Base-by-base conservation (phyloP, 2,888 invertebrate species). In the Catocala sponsa region DNA sequence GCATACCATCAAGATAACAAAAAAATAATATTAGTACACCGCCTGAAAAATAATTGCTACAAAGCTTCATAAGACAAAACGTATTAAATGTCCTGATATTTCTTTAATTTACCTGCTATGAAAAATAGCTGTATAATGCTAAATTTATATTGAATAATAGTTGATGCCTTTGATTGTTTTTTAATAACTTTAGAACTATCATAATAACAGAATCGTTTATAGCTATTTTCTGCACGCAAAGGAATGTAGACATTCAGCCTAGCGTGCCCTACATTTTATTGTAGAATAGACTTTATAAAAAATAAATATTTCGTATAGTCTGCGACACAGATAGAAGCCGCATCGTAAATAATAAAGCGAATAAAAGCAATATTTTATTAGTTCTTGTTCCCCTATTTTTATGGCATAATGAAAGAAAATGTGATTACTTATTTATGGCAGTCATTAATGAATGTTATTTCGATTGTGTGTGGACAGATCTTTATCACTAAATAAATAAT, bases 341-440 rank as follows among this genome's bases (percentile, higher is more conserved):
- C 58, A 46, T 58, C 59, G 55, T 63, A 59, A 70, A 70, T 63
- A 46, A 55, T n/a, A n/a, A n/a, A n/a, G n/a, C n/a, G n/a, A n/a
- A n/a, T n/a, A 49, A 60, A 55, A 33, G 13, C 7, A 55, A 65
- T 68, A 53, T 59, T 65, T 74, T 70, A 65, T 73, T 73, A 63
- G 49, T 12, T 25, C 6, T 5, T 58, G 47, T 55, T 52, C 35
- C 56, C 12, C 49, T 49, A 43, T 65, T 76, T 74, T 76, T 70
- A 76, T 58, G 47, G 49, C 47, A 59, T 69, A 64, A 76, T 66
- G 63, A 66, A 76, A 66, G 65, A 73, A 69, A 69, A 72, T 68
- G 62, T 50, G 58, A 58, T 76, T 51, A 61, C 48, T 63, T 57
- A 51, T 63, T 56, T 49, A 55, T 42, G 11, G n/a, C 12, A 11